Evolutionary conservation across 2,888 invertebrate genomes (phyloP), one percentile per base, ranked within the genome.

Genomic region (Diabrotica balteata): DNA sequence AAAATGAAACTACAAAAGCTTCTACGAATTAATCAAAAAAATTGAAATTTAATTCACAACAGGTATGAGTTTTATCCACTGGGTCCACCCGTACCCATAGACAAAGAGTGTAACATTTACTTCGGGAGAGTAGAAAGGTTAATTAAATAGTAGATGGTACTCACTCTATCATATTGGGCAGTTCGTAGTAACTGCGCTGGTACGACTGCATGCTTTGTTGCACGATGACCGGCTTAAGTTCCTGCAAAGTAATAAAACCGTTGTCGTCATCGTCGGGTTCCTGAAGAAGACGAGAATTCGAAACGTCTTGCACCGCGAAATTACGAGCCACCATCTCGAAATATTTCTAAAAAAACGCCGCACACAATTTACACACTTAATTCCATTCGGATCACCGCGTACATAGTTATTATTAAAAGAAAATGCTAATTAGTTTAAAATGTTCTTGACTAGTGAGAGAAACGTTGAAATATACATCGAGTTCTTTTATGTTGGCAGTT

Each of bases 161-260:
- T 83, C 79, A 84, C 83, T 84, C 82, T 66, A 80, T 78, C 73
- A 82, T 79, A 72, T 76, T 81, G n/a, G 81, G 77, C 47, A 83
- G 68, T 68, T 84, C 82, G 75, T 82, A 84, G 70, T 82, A 84
- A 66, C 75, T 81, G 5, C 81, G 79, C 65, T 82, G 80, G 67
- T 82, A 81, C 11, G 78, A 77, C 62, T 80, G 80, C 54, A 67
- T 44, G 11, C 47, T 61, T 11, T 67, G 69, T 54, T 69, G 71
- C 17, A 60, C 60, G 11, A 58, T 51, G 6, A 49, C 64, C 8
- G 85, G 82, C 71, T 84, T 85, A 11, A 84, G 73, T 73, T 85
- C 85, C 70, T 85, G 84, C 47, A 85, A 74, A 43, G 84, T 83
- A 66, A 85, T 80, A 75, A 82, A 85, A 59, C 84, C 82, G 45